These are phyloP conservation scores for Drosophila merina DNA, from an alignment of 2,888 invertebrate genomes.

Conservation along the genomic window DNA sequence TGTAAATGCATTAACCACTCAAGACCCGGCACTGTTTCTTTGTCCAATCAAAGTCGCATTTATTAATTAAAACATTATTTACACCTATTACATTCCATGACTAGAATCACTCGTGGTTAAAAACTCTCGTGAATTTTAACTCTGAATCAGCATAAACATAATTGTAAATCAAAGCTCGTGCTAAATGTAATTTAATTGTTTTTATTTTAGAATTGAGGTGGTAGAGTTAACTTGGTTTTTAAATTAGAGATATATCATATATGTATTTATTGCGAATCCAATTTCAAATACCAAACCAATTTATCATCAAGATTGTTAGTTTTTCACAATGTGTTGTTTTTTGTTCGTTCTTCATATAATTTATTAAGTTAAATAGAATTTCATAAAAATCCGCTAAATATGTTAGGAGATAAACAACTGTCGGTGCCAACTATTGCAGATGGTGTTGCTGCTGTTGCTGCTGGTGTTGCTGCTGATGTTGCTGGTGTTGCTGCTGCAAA, in stretches of 20 bases:
- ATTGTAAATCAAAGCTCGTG: conserved; percentile 39
- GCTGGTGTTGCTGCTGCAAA: too few species aligned
- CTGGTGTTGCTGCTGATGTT: conserved; percentile 34
- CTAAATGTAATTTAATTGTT: conserved; percentile 41
- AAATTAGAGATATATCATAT: conserved; percentile 20
- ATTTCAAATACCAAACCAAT: conserved; percentile 62
- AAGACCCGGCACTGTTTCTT: conserved; percentile 6
- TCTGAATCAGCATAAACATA: conserved; percentile 31
- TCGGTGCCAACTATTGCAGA: conserved; percentile 42
- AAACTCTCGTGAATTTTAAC: conserved; percentile 18
- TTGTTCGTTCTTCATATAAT: conserved; percentile 55
- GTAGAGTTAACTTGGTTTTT: conserved; percentile 35
- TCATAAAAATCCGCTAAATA: conserved; percentile 77
- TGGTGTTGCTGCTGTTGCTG: conserved; percentile 39
- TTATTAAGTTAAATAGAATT: conserved; percentile 76
- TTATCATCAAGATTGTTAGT: conserved; percentile 66
- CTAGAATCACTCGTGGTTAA: conserved; percentile 71
- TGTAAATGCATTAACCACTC: conserved; percentile 1
- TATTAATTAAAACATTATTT: conserved; percentile 41
- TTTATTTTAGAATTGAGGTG: conserved; percentile 35
- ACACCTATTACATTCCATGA: conserved; percentile 61
- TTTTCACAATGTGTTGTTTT: conserved; percentile 54
- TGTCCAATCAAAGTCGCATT: conserved; percentile 32
- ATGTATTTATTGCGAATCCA: conserved; percentile 59
- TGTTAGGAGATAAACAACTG: conserved; percentile 68